phyloP scores from a whole-genome alignment of 2,797 vertebrate genomes.

The Cephalopachus bancanus region DNA sequence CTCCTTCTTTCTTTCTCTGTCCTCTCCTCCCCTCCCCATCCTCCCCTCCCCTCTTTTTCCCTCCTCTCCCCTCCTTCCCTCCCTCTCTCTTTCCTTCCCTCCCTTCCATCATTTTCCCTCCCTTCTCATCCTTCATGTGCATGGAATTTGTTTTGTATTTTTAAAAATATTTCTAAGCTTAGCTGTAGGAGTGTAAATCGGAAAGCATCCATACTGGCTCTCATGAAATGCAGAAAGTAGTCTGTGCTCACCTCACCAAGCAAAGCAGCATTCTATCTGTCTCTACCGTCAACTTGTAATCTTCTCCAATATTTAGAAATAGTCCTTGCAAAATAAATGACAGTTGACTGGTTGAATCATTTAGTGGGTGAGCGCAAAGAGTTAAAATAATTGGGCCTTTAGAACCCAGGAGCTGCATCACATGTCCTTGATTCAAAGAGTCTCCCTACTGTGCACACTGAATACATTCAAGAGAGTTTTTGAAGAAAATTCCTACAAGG shows the following conservation, averaged over 20 bases:
- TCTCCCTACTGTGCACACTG: neutral
- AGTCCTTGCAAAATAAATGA: neutral
- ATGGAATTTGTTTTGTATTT: neutral
- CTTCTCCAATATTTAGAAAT: neutral
- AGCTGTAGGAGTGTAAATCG: no score
- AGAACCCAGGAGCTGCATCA: neutral
- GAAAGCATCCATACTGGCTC: neutral
- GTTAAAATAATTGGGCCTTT: neutral
- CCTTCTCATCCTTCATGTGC: neutral
- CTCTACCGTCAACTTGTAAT: neutral
- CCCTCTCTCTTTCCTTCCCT: no score
- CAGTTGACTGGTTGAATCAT: neutral
- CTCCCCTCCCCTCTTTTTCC: no score
- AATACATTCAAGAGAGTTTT: neutral
- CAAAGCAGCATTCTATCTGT: accelerated
- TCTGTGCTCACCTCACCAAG: neutral
- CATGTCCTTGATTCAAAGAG: neutral
- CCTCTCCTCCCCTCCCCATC: no score
- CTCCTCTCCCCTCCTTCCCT: no score
- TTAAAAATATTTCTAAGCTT: neutral
- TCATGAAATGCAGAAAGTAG: neutral
- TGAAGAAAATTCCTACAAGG: neutral
- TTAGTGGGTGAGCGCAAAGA: neutral
- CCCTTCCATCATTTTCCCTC: neutral
- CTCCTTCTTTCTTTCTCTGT: no score